Conservation (phyloP, 1,140 invertebrate genomes). For the Bilobella aurantiaca region DNA sequence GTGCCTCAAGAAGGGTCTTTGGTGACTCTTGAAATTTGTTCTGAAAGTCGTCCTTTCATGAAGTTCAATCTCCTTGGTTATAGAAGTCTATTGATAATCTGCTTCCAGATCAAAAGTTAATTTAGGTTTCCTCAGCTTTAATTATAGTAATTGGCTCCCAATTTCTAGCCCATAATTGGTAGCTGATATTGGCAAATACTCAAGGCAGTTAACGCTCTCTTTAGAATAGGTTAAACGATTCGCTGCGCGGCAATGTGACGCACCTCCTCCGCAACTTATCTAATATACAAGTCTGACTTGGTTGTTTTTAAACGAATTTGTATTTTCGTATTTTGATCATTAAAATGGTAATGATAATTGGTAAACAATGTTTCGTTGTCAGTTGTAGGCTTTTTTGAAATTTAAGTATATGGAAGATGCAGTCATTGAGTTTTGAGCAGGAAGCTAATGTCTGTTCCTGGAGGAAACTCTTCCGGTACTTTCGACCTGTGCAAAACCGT, state of each 20-base stretch:
- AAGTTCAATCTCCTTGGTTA: conserved; percentile 10
- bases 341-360: too few relatives aligned
- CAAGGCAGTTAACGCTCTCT: too few relatives aligned
- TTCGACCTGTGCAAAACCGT: background rate
- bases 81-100: background rate
- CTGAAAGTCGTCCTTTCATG: conserved; percentile 7
- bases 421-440: background rate
- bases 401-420: background rate
- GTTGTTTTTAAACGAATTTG: too few relatives aligned
- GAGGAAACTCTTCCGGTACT: background rate
- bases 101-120: background rate
- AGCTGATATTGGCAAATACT: too few relatives aligned
- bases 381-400: too few relatives aligned
- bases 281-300: too few relatives aligned
- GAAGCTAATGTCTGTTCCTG: background rate
- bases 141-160: background rate
- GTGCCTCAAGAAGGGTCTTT: conserved; percentile 27
- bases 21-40: conserved; percentile 37
- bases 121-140: background rate
- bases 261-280: too few relatives aligned
- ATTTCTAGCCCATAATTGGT: background rate
- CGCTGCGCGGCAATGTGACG: too few relatives aligned
- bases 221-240: too few relatives aligned
- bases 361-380: too few relatives aligned
- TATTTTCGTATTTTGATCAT: too few relatives aligned